Conservation (phyloP, 2,797 vertebrate species). For the Coendou prehensilis region DNA sequence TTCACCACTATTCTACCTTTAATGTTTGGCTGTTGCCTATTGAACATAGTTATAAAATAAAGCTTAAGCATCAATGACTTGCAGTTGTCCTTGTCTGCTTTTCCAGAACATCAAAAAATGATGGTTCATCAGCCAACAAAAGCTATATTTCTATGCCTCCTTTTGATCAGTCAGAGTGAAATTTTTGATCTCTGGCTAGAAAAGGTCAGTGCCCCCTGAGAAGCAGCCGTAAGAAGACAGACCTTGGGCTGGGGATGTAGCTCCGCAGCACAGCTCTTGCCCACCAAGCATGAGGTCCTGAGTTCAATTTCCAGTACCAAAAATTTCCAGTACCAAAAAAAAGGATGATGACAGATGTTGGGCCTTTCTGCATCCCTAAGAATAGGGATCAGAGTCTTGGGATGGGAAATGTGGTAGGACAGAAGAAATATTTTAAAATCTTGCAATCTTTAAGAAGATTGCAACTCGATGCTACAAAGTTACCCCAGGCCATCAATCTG, state of each 20-base stretch:
- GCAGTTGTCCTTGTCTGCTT: not conserved
- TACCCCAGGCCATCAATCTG: not conserved
- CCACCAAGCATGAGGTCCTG: too few relatives aligned
- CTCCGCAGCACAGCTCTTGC: too few relatives aligned
- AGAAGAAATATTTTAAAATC: not conserved
- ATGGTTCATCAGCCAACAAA: not conserved
- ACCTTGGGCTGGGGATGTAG: too few relatives aligned
- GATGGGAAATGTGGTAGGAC: not conserved
- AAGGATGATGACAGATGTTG: not conserved
- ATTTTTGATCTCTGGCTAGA: not conserved
- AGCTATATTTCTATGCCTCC: not conserved
- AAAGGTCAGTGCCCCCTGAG: not conserved
- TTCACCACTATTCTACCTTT: not conserved
- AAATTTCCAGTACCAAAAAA: too few relatives aligned
- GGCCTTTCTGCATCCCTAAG: not conserved
- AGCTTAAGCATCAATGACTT: not conserved
- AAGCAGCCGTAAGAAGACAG: not conserved
- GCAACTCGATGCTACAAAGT: not conserved
- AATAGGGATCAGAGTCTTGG: not conserved
- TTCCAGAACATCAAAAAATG: not conserved
- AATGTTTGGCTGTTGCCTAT: not conserved
- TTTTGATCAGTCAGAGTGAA: not conserved
- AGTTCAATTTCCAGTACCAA: too few relatives aligned
- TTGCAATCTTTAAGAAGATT: not conserved
- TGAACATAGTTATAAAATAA: not conserved